Evolutionary conservation across 2,113 vertebrate genomes (phyloP).

Genomic region (Cisticola juncidis): DNA sequence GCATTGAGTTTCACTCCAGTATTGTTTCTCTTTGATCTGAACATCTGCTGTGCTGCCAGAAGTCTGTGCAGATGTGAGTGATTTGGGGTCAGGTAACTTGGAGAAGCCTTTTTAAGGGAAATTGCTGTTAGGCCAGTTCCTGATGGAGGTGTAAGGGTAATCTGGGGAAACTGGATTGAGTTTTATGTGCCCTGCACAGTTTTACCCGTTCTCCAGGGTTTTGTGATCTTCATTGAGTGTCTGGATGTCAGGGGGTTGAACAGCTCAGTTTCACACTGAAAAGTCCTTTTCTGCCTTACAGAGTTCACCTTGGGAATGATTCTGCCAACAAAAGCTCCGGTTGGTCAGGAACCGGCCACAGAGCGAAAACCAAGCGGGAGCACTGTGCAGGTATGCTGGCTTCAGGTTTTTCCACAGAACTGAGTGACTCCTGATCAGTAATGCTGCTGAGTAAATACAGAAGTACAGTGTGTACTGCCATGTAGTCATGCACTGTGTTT

Average conservation of each 20-base stretch:
- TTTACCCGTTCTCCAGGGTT: neutral
- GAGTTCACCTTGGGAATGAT: constrained; percentile 76
- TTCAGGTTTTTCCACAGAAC: neutral
- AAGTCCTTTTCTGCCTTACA: constrained; percentile 8
- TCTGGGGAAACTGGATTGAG: neutral
- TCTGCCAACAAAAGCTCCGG: constrained; percentile 63
- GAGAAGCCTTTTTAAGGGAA: neutral
- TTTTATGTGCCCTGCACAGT: neutral
- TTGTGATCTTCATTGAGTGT: neutral
- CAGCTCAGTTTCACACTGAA: neutral
- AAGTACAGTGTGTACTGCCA: fast-evolving
- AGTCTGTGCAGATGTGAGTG: neutral
- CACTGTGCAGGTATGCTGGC: neutral
- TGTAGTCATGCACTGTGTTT: neutral
- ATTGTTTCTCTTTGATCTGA: neutral
- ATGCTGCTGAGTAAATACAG: neutral
- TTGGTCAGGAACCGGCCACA: constrained; percentile 4
- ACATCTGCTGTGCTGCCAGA: neutral
- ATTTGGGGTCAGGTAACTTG: neutral
- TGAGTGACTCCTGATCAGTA: neutral
- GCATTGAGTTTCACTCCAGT: neutral
- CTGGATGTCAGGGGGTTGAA: neutral
- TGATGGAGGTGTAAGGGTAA: fast-evolving
- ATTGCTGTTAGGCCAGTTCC: neutral
- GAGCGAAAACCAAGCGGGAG: constrained; percentile 30